Evolutionary conservation across 37 sponge, comb jelly and placozoan species (phyloP), one percentile per base, ranked within the genome.

Genomic region (Tethya wilhelma): DNA sequence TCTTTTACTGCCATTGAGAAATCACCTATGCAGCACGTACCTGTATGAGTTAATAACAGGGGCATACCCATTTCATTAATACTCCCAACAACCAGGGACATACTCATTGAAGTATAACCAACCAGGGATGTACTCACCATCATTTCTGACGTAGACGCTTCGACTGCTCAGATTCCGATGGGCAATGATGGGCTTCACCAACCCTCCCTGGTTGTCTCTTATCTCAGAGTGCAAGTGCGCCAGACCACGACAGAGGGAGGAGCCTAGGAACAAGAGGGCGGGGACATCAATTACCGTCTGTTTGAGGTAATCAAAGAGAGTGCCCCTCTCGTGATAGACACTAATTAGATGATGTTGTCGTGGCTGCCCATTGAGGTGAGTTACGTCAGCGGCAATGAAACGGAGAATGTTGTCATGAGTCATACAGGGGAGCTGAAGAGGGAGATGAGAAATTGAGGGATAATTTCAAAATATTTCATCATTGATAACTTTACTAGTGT

Each of bases 331-430:
- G 44, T 89, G 86, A 44, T 93, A 85, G 32, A 84, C 82, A 8
- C 58, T 76, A 25, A 93, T 72, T 42, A 91, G 57, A 73, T 84
- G 78, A 31, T 74, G 84, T 6, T 80, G 46, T 4, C 42, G 49
- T 8, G 56, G 33, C 39, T 90, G 80, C 0, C 81, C 81, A 30
- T 64, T 69, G n/a, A 44, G 49, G 69, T 79, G 85, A 5, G 30
- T 65, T 29, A 32, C 80, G 57, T 91, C 95, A 23, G 93, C 89
- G 1, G 82, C 94, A 9, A 86, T 81, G 83, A 93, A 93, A 30
- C 84, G 19, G 33, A 87, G 83, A 4, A 96, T 71, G 76, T 90
- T 90, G 9, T 63, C 78, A 68, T 96, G 97, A 30, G 77, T 66
- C 65, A 96, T 87, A 32, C 75, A 59, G 2, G 84, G 74, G 28